Percentiles rank a stretch among this genome's conserved stretches.
These are phyloP conservation scores for Synanthedon vespiformis DNA, from an alignment of 2,888 invertebrate species.

Conservation along the genomic window DNA sequence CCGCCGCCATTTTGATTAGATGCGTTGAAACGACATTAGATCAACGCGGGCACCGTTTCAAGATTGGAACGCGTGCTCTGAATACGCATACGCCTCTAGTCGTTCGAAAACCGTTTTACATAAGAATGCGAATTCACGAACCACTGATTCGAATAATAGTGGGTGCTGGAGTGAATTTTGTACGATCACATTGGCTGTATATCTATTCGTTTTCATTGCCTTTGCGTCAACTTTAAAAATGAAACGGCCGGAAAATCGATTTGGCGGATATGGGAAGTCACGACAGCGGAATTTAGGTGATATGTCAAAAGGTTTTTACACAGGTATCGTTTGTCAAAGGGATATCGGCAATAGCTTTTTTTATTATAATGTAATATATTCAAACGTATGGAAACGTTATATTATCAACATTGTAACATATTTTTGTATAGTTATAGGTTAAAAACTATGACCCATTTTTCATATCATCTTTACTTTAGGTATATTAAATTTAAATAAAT, in stretches of 20 bases:
- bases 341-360: background rate
- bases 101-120: constrained; percentile 39
- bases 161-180: constrained; percentile 29
- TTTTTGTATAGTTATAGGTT: too few species aligned
- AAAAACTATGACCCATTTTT: too few species aligned
- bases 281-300: background rate
- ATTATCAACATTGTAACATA: too few species aligned
- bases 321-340: constrained; percentile 4
- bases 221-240: constrained; percentile 22
- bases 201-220: background rate
- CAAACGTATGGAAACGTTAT: too few species aligned
- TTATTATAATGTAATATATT: too few species aligned
- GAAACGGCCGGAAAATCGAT: constrained; percentile 40
- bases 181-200: constrained; percentile 4
- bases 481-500: too few species aligned
- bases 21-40: constrained; percentile 28
- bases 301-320: constrained; percentile 3
- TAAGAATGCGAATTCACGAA: constrained; percentile 54
- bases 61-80: constrained; percentile 46
- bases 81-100: constrained; percentile 32
- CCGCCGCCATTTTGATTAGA: constrained; percentile 38
- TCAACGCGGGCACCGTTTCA: constrained; percentile 30
- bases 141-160: constrained; percentile 61
- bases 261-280: constrained; percentile 6
- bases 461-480: too few species aligned